Percentiles rank a stretch among this genome's conserved stretches.
These are phyloP conservation scores for Archilochus colubris DNA, from an alignment of 2,113 vertebrate genomes.

Conservation along the genomic window DNA sequence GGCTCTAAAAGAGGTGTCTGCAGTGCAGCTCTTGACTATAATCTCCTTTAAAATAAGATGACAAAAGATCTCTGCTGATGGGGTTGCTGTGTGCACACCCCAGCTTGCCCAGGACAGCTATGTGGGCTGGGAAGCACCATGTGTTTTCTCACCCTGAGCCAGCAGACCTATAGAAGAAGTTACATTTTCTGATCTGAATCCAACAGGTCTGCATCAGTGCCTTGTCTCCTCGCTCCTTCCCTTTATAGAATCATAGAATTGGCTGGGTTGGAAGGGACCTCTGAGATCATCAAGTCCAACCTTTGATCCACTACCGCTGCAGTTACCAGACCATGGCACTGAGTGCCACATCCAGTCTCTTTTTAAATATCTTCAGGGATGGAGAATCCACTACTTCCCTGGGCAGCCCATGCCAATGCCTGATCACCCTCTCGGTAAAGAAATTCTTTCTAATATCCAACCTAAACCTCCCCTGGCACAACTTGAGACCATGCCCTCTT, in stretches of 20 bases:
- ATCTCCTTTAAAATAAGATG: background rate
- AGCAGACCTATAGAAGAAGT: background rate
- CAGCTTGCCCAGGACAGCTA: fast-evolving
- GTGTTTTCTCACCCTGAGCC: background rate
- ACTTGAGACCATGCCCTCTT: no score
- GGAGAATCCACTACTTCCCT: no score
- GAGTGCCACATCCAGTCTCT: no score
- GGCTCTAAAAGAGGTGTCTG: background rate
- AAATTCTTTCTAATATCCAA: no score
- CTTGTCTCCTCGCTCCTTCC: background rate
- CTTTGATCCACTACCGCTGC: no score
- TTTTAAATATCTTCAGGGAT: no score
- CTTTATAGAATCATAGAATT: background rate
- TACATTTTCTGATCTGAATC: background rate
- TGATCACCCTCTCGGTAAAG: no score
- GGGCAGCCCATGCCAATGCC: no score
- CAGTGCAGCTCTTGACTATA: background rate
- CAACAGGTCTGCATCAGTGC: background rate
- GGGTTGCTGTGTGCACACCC: background rate
- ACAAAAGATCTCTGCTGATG: background rate
- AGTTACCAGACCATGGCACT: no score
- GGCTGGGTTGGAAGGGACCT: no score
- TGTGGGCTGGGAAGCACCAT: background rate
- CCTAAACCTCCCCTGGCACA: no score
- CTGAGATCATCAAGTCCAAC: no score